These are phyloP conservation scores for Hypotaenidia okinawae DNA, from an alignment of 2,797 vertebrate species.

Conservation along the genomic window DNA sequence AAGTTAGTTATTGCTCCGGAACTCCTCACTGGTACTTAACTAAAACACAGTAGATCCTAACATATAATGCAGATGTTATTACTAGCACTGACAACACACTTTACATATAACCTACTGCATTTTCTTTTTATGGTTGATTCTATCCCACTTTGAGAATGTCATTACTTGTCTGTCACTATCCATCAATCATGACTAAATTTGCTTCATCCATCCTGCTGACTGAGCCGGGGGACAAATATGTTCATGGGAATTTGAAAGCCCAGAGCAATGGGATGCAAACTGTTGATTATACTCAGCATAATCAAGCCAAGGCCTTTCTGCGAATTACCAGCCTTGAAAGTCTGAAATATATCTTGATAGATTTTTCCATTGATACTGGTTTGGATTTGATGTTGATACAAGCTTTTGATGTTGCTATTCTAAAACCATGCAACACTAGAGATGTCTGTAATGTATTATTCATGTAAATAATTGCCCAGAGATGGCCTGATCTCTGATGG, in stretches of 20 bases:
- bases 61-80: background rate
- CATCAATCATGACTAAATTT: background rate
- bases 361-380: background rate
- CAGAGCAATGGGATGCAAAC: background rate
- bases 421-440: background rate
- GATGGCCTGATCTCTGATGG: background rate
- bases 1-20: background rate
- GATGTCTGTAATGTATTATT: conserved; percentile 10
- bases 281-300: background rate
- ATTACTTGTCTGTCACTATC: background rate
- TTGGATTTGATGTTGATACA: background rate
- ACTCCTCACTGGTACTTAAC: background rate
- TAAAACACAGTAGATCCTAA: background rate
- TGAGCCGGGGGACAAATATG: background rate
- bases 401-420: background rate
- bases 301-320: background rate
- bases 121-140: background rate
- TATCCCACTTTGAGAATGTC: background rate
- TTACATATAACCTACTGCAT: background rate
- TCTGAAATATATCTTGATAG: background rate
- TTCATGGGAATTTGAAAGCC: background rate
- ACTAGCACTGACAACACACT: background rate
- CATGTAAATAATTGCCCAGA: background rate
- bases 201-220: background rate
- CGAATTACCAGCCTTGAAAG: background rate